Percentiles rank a stretch among this genome's conserved stretches.
These are phyloP conservation scores for Diorhabda carinulata DNA, from an alignment of 1,140 invertebrate genomes.

Conservation along the genomic window DNA sequence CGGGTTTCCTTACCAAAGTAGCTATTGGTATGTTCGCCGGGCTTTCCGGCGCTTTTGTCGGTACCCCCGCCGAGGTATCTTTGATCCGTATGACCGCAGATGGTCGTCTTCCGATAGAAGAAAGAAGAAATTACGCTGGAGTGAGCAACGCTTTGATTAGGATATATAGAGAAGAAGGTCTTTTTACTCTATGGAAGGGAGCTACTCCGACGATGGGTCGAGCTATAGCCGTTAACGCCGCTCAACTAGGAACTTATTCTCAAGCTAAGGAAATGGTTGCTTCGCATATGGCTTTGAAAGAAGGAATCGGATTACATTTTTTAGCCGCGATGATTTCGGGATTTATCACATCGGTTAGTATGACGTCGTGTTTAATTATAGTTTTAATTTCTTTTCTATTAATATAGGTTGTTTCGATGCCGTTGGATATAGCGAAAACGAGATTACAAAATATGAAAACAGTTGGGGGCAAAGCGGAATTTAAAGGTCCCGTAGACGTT, in stretches of 20 bases:
- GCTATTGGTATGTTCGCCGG: conserved; percentile 81
- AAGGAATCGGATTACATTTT: neutral
- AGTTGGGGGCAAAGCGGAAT: conserved; percentile 90
- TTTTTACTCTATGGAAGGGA: conserved; percentile 69
- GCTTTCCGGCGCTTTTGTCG: conserved; percentile 70
- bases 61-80: conserved; percentile 89
- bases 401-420: conserved; percentile 81
- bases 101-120: conserved; percentile 78
- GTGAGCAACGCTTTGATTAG: conserved; percentile 86
- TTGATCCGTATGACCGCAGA: conserved; percentile 96
- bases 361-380: too few species aligned
- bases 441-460: conserved; percentile 97
- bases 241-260: conserved; percentile 94
- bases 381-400: too few species aligned
- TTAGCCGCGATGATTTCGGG: neutral
- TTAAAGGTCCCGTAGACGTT: conserved; percentile 83
- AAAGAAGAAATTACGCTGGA: conserved; percentile 90
- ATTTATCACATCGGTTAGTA: neutral
- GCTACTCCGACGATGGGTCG: conserved; percentile 74
- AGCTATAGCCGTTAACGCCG: conserved; percentile 96
- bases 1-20: conserved; percentile 64
- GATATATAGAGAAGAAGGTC: conserved; percentile 88
- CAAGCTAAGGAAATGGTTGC: conserved; percentile 56
- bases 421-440: conserved; percentile 98
- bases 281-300: conserved; percentile 13